Conservation (phyloP, 2,797 vertebrate species). For the Poeciliopsis turneri region DNA sequence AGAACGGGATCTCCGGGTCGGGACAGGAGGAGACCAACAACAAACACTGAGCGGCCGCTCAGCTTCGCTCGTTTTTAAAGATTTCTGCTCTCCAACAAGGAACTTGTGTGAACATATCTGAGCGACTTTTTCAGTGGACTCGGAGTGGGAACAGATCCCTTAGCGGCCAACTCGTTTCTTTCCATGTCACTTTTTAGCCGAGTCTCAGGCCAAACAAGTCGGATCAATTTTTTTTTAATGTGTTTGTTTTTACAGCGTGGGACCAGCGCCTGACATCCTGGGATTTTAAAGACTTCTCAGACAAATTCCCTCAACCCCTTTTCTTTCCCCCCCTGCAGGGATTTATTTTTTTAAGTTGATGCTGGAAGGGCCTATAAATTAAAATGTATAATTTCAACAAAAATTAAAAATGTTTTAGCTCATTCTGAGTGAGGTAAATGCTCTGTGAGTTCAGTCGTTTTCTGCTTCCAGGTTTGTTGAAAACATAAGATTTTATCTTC, state of each 20-base stretch:
- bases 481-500: background rate
- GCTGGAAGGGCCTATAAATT: conserved; percentile 79
- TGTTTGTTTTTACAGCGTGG: conserved; percentile 70
- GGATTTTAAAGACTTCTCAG: conserved; percentile 44
- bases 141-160: conserved; percentile 21
- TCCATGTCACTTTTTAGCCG: conserved; percentile 65
- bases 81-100: conserved; percentile 26
- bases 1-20: conserved; percentile 87
- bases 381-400: conserved; percentile 79
- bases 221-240: conserved; percentile 48
- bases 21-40: conserved; percentile 86
- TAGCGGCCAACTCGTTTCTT: conserved; percentile 37
- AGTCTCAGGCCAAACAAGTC: conserved; percentile 51
- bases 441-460: background rate
- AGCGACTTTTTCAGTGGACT: conserved; percentile 45
- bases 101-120: conserved; percentile 11
- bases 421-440: conserved; percentile 57
- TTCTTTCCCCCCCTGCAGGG: conserved; percentile 46
- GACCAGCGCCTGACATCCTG: conserved; percentile 73
- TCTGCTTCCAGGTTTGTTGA: background rate
- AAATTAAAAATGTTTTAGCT: conserved; percentile 76
- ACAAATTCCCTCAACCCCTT: background rate
- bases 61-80: conserved; percentile 70
- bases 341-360: conserved; percentile 75
- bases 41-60: conserved; percentile 83